Evolutionary conservation across 1,140 invertebrate species (phyloP).

Genomic region (Pseudobourletiella spinata): DNA sequence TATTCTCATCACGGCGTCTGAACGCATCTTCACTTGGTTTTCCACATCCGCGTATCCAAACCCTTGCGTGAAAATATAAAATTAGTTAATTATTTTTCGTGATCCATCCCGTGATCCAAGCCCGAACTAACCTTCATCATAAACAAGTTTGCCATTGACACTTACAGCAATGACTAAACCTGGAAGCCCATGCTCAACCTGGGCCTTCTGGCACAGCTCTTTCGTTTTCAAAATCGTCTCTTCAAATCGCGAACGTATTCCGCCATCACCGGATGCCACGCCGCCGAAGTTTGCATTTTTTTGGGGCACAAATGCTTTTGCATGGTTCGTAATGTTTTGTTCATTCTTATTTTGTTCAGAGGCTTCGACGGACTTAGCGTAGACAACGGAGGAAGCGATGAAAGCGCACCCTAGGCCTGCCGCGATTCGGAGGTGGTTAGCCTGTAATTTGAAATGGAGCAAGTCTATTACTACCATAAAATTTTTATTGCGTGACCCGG

Average conservation of each 20-base stretch:
- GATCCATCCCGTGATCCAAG: neutral
- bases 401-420: neutral
- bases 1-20: conserved; percentile 52
- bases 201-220: conserved; percentile 33
- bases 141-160: conserved; percentile 48
- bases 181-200: conserved; percentile 44
- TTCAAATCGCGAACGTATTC: neutral
- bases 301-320: neutral
- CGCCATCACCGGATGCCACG: neutral
- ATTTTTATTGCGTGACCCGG: no score
- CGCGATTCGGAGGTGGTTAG: neutral
- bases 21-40: conserved; percentile 45
- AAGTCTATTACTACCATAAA: no score
- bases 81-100: neutral
- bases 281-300: neutral
- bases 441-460: neutral
- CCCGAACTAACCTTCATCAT: conserved; percentile 45
- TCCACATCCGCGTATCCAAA: conserved; percentile 54
- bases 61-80: conserved; percentile 40
- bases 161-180: conserved; percentile 49
- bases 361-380: no score
- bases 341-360: conserved; percentile 1
- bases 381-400: neutral
- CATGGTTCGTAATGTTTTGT: no score
- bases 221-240: conserved; percentile 26